Conservation (phyloP, 2,797 vertebrate species). For the Oryzias sinensis region DNA sequence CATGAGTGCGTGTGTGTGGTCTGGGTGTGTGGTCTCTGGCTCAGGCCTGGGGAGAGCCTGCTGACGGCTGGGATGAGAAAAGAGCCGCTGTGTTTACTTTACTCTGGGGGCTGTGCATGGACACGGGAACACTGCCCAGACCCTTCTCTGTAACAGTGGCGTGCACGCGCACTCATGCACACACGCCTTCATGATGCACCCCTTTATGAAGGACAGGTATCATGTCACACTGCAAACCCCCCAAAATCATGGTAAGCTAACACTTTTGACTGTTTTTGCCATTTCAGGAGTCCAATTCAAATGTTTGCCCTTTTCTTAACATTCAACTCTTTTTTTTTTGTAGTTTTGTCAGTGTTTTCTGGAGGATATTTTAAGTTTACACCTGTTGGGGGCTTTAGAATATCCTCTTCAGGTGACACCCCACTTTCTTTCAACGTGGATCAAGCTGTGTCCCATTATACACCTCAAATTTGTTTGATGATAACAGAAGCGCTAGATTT, state of each 20-base stretch:
- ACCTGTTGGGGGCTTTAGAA: slow-evolving; percentile 65
- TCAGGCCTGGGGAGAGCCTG: slow-evolving; percentile 75
- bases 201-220: slow-evolving; percentile 40
- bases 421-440: slow-evolving; percentile 31
- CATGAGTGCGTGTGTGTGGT: slow-evolving; percentile 65
- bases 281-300: no score
- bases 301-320: no score
- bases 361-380: slow-evolving; percentile 6
- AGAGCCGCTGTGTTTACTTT: slow-evolving; percentile 94
- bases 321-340: no score
- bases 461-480: slow-evolving; percentile 45
- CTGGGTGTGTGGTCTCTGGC: slow-evolving; percentile 80
- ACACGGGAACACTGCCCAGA: slow-evolving; percentile 90
- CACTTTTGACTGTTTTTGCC: slow-evolving; percentile 28
- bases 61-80: slow-evolving; percentile 83
- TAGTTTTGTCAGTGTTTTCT: slow-evolving; percentile 21
- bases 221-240: slow-evolving; percentile 53
- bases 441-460: slow-evolving; percentile 18
- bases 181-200: slow-evolving; percentile 1
- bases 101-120: slow-evolving; percentile 87
- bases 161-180: slow-evolving; percentile 16
- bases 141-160: slow-evolving; percentile 67
- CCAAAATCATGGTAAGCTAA: slow-evolving; percentile 52
- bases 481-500: slow-evolving; percentile 39
- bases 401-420: slow-evolving; percentile 30